Evolutionary conservation across 2,888 invertebrate species (phyloP).

Genomic region (Rhimphoctona megacephalus): DNA sequence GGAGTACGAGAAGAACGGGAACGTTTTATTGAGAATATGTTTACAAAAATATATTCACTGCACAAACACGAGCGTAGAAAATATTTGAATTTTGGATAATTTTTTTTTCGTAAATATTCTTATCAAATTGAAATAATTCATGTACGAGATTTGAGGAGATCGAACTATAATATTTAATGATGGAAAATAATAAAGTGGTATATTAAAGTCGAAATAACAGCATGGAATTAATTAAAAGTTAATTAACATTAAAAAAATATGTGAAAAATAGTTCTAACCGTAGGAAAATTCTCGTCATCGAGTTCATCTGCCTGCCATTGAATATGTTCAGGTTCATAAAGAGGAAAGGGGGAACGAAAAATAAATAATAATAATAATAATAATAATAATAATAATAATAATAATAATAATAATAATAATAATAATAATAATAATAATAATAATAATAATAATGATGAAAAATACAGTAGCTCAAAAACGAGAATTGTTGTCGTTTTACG

Average conservation of each 20-base stretch:
- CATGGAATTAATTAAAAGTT: not conserved
- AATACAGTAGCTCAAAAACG: slow-evolving; percentile 31
- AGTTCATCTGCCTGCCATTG: not conserved
- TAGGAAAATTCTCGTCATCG: not conserved
- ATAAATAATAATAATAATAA: slow-evolving; percentile 3
- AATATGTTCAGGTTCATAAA: slow-evolving; percentile 30
- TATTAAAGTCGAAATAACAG: no score
- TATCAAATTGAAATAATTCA: not conserved
- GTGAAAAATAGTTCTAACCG: no score
- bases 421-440: slow-evolving; percentile 13
- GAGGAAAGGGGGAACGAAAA: not conserved
- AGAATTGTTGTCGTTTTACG: slow-evolving; percentile 62
- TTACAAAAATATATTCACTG: not conserved
- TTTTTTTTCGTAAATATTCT: not conserved
- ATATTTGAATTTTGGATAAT: not conserved
- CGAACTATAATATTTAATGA: not conserved
- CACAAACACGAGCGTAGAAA: not conserved
- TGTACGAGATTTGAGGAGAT: not conserved
- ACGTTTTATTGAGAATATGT: not conserved
- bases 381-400: slow-evolving; percentile 4
- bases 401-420: slow-evolving; percentile 6
- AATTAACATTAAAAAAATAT: not conserved
- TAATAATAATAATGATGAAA: slow-evolving; percentile 24
- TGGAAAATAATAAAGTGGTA: not conserved
- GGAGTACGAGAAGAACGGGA: not conserved